Conservation (phyloP, 2,797 vertebrate genomes). For the Anguilla pacifica region DNA sequence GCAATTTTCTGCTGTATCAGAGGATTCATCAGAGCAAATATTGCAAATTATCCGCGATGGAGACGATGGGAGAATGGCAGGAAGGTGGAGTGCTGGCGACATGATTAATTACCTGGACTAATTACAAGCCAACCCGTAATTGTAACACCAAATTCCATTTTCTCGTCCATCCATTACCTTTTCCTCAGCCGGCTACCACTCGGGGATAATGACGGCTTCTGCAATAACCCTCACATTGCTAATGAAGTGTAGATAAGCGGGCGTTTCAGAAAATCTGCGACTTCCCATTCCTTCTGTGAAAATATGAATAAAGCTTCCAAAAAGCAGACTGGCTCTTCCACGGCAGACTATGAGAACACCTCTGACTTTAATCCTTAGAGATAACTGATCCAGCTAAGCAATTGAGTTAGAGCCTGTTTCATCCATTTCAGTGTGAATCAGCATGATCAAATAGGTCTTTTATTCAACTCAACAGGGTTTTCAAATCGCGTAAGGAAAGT, state of each 20-base stretch:
- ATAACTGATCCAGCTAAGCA: neutral
- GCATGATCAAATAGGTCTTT: neutral
- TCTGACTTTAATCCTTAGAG: neutral
- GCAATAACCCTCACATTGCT: neutral
- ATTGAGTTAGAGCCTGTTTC: neutral
- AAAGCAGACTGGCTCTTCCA: neutral
- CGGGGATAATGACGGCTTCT: neutral
- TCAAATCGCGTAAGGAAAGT: neutral
- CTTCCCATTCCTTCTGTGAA: neutral
- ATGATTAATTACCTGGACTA: slow-evolving; percentile 47
- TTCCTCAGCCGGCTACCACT: neutral
- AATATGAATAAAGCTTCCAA: neutral
- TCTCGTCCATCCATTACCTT: slow-evolving; percentile 26
- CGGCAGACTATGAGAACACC: neutral
- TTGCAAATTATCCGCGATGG: slow-evolving; percentile 36
- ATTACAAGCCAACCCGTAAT: slow-evolving; percentile 37
- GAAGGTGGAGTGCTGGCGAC: slow-evolving; percentile 31
- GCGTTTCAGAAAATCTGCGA: neutral
- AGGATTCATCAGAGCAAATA: slow-evolving; percentile 40
- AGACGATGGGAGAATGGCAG: slow-evolving; percentile 34
- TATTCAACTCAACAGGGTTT: no score
- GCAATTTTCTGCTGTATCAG: slow-evolving; percentile 34
- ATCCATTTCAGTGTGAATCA: neutral
- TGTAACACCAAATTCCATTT: slow-evolving; percentile 30
- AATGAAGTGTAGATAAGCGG: neutral